Base-by-base conservation (phyloP, 2,888 invertebrate species). In the Epicampocera succincta region DNA sequence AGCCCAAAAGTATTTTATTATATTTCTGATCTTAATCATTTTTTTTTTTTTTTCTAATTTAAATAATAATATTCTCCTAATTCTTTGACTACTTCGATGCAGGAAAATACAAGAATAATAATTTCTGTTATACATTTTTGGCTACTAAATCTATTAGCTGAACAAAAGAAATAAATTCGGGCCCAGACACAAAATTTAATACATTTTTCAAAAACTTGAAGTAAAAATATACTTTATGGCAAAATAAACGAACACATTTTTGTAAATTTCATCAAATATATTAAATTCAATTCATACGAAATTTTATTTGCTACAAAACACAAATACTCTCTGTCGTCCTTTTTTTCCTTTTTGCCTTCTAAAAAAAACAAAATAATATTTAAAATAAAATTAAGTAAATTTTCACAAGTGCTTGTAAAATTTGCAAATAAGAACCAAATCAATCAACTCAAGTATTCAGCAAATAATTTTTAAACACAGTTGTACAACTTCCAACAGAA, bases 391-490 rank as follows among this genome's bases (percentile, higher is more conserved):
- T 54, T 44, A 61, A 66, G 48, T 66, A 68, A 76, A 74, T 69
- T 74, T 74, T 68, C 33, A 58, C 63, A 71, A 80, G 80, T 58
- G 73, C 48, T 71, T 82, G 68, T 76, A 77, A 75, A 75, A 75
- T 44, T 58, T 83, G 72, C 79, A 71, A 78, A 75, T 63, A 68
- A 75, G 74, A 69, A 46, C 78, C 69, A 75, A 77, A 80, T 80
- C 80, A 79, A 79, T 79, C 80, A 83, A 81, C 56, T 79, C 75
- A 71, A 83, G 77, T 68, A 68, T 61, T 76, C 54, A 73, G 56
- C 76, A 80, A 83, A 80, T 76, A 83, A 76, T 69, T 78, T 74
- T 78, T 25, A 78, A 74, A 71, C 74, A 78, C 74, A 75, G 9
- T 82, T 75, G 54, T 74, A 54, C 13, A 48, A 21, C 38, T 21